Conservation (phyloP, 2,888 invertebrate genomes). For the Ditula angustiorana region DNA sequence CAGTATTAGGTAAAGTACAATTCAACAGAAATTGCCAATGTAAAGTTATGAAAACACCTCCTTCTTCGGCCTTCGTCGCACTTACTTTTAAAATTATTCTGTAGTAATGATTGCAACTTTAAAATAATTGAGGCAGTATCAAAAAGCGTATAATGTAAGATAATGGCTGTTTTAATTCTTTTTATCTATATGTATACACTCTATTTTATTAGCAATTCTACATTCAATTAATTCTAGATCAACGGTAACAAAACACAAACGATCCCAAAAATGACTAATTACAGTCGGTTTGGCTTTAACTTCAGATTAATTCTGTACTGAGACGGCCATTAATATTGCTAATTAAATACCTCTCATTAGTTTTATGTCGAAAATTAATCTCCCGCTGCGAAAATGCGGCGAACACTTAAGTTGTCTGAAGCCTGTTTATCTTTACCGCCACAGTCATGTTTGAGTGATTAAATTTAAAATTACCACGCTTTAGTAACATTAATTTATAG, state of each 20-base stretch:
- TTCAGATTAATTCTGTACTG: constrained; percentile 24
- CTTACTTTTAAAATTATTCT: too few relatives aligned
- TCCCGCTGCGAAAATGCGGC: constrained; percentile 7
- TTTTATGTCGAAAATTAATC: constrained; percentile 34
- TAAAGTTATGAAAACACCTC: too few relatives aligned
- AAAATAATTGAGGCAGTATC: too few relatives aligned
- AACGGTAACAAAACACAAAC: not conserved
- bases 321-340: constrained; percentile 35
- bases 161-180: too few relatives aligned
- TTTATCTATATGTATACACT: too few relatives aligned
- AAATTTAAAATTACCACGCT: constrained; percentile 4
- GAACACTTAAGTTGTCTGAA: constrained; percentile 34
- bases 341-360: constrained; percentile 37
- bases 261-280: constrained; percentile 29
- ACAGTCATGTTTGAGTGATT: constrained; percentile 24
- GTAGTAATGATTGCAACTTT: too few relatives aligned
- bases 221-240: not conserved
- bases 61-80: too few relatives aligned
- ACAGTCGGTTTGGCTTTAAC: constrained; percentile 33
- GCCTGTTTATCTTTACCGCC: constrained; percentile 31
- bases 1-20: too few relatives aligned
- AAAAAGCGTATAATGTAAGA: too few relatives aligned
- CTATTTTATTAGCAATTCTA: not conserved
- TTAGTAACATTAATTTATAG: not conserved
- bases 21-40: too few relatives aligned